Conservation (phyloP, 2,113 vertebrate genomes). For the Rhineura floridana region DNA sequence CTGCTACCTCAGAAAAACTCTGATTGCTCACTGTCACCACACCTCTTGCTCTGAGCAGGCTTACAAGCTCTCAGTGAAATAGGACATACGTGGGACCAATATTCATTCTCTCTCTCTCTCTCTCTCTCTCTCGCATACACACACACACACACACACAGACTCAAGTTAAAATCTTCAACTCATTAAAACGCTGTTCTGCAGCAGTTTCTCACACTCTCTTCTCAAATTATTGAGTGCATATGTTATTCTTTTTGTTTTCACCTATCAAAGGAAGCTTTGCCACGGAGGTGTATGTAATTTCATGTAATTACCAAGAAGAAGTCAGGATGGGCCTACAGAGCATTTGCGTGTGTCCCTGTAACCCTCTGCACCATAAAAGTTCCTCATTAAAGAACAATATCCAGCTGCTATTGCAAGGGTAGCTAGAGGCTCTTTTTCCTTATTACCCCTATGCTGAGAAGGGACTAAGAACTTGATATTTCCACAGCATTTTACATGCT, state of each 20-base stretch:
- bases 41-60: too few species aligned
- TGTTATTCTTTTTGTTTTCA: background rate
- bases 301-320: background rate
- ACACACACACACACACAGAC: background rate
- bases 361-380: background rate
- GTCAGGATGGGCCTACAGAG: too few species aligned
- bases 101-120: background rate
- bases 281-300: background rate
- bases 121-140: background rate
- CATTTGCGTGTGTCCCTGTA: background rate
- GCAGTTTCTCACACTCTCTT: background rate
- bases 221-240: too few species aligned
- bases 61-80: background rate
- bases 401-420: background rate
- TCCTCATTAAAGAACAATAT: background rate
- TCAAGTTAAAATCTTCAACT: background rate
- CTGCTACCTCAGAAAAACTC: background rate
- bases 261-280: background rate
- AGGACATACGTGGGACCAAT: background rate
- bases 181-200: background rate
- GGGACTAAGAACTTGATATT: background rate
- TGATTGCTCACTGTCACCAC: background rate
- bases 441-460: background rate
- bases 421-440: background rate
- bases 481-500: background rate